phyloP scores from a whole-genome alignment of 1,140 invertebrate species.

The Charaxes varanes region DNA sequence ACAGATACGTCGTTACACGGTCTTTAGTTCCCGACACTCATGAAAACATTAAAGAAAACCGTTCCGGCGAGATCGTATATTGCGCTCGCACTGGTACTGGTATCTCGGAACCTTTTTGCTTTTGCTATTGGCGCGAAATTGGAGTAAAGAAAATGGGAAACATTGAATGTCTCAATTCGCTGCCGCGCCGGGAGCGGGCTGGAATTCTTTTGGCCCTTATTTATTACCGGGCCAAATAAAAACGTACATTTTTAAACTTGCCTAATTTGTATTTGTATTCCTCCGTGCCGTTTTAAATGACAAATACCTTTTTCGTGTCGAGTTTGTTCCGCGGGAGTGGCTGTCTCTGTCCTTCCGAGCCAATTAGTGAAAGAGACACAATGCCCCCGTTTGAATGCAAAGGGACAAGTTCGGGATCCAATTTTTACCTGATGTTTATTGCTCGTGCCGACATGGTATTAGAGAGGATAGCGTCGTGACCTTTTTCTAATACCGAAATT shows the following conservation, averaged over 20 bases:
- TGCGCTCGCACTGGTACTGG: conserved; percentile 48
- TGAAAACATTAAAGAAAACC: conserved; percentile 68
- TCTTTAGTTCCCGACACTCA: conserved; percentile 64
- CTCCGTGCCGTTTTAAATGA: conserved; percentile 34
- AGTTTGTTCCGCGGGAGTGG: conserved; percentile 25
- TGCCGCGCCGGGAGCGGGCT: conserved; percentile 33
- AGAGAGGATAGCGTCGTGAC: conserved; percentile 38
- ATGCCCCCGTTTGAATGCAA: conserved; percentile 37
- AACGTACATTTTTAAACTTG: conserved; percentile 22
- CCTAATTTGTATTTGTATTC: conserved; percentile 44
- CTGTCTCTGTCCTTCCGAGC: conserved; percentile 35
- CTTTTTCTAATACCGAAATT: conserved; percentile 13
- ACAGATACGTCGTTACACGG: conserved; percentile 64
- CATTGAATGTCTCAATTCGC: conserved; percentile 66
- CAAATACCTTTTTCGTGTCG: conserved; percentile 38
- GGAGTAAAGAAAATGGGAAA: conserved; percentile 60
- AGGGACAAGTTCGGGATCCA: conserved; percentile 48
- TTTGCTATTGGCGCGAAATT: conserved; percentile 58
- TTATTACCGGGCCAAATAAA: neutral
- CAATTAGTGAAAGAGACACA: conserved; percentile 56
- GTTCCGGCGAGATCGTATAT: conserved; percentile 50
- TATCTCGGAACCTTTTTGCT: conserved; percentile 55
- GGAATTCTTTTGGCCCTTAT: conserved; percentile 46
- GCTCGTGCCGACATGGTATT: conserved; percentile 54
- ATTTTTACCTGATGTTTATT: conserved; percentile 70